Base-by-base conservation (phyloP, 2,797 vertebrate species). In the Gorsachius magnificus region DNA sequence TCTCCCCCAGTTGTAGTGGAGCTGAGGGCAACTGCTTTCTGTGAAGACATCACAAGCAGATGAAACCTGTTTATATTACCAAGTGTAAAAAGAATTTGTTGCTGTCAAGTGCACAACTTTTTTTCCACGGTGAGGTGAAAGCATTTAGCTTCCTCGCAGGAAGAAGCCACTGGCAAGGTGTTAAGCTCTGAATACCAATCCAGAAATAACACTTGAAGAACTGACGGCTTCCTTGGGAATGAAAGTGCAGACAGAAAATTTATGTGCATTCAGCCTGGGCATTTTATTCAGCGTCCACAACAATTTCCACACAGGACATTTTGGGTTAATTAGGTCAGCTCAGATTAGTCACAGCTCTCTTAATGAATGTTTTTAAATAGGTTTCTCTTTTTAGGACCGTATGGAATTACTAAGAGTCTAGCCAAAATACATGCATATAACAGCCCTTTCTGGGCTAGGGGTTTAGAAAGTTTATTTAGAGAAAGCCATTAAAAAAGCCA, bases 251-350 rank as follows among this genome's bases (percentile, higher is more conserved):
- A 79, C 48, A 9, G 70, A 79, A 96, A 92, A 85, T 80, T 92
- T 53, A 80, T 45, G 83, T 48, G 81, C 43, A 9, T 70, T 82
- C 86, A 95, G 43, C 38, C 74, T 1, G 2, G 75, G 53, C 38
- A 56, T 97, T 96, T 94, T 77, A 77, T 79, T 89, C 89, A 83
- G 63, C 5, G 14, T 87, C 89, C 68, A 85, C 90, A 84, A 74
- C 48, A 48, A 85, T 95, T 94, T 96, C 56, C 78, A 96, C 86
- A 87, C 81, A 93, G 93, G 87, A 89, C 75, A n/a, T 79, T 95
- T 89, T 82, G 92, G 95, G 96, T 96, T 97, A 96, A 97, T 96
- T 95, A 89, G 96, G 95, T 93, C 95, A 92, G 81, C 63, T 90
- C 83, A 77, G 77, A 96, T 95, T 96, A 97, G 93, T 93, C 95